Conservation (phyloP, 1,140 invertebrate species). For the Proctacanthus coquilletti region DNA sequence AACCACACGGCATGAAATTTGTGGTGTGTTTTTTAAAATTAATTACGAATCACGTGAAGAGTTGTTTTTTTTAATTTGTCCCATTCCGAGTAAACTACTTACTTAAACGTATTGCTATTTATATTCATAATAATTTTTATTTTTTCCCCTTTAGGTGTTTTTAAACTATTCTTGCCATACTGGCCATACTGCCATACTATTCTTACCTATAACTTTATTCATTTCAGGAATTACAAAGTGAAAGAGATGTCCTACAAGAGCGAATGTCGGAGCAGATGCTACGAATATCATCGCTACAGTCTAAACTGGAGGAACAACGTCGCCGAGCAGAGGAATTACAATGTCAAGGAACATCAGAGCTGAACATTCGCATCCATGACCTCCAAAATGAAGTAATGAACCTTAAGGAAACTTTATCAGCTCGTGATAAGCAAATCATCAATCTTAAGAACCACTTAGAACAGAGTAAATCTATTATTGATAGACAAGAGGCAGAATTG, state of each 20-base stretch:
- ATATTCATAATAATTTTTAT: too few species aligned
- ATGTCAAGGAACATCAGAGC: conserved; percentile 44
- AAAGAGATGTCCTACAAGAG: conserved; percentile 62
- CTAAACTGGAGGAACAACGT: conserved; percentile 59
- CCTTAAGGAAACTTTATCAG: conserved; percentile 38
- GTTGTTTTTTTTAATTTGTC: too few species aligned
- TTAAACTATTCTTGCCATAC: too few species aligned
- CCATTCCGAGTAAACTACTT: too few species aligned
- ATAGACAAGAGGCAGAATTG: conserved; percentile 37
- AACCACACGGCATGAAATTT: too few species aligned
- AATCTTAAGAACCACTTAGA: conserved; percentile 30
- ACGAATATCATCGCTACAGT: conserved; percentile 59
- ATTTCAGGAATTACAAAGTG: conserved; percentile 55
- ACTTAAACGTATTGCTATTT: too few species aligned
- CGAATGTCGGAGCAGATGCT: conserved; percentile 63
- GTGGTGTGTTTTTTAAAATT: too few species aligned
- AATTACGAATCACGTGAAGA: too few species aligned
- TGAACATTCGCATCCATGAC: conserved; percentile 52
- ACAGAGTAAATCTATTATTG: conserved; percentile 24
- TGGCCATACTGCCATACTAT: too few species aligned
- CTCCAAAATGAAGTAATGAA: conserved; percentile 36
- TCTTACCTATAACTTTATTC: too few species aligned
- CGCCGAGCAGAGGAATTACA: conserved; percentile 52
- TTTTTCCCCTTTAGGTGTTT: too few species aligned
- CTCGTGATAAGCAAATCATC: conserved; percentile 39